phyloP scores from a whole-genome alignment of 53 echinoderm and acorn worm species.

The Holothuria scabra region DNA sequence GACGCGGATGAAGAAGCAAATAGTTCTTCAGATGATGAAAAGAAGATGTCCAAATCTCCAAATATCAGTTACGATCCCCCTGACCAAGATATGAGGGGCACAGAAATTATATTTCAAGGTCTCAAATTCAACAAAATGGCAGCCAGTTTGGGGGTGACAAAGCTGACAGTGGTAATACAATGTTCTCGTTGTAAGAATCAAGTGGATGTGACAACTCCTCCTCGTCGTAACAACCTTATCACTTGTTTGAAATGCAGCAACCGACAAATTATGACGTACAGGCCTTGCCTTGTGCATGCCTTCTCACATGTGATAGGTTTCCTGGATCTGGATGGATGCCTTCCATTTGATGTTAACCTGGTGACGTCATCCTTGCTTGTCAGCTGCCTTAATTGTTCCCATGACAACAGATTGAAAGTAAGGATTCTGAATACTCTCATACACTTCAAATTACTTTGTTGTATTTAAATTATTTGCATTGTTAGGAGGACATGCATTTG shows the following conservation, averaged over 20 bases:
- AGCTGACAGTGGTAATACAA: slow-evolving; percentile 72
- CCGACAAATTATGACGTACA: slow-evolving; percentile 75
- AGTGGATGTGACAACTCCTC: slow-evolving; percentile 67
- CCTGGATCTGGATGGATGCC: slow-evolving; percentile 86
- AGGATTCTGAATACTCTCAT: background rate
- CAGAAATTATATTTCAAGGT: slow-evolving; percentile 72
- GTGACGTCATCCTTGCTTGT: slow-evolving; percentile 63
- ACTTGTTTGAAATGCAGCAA: slow-evolving; percentile 76
- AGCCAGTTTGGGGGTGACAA: slow-evolving; percentile 63
- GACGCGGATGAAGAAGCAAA: slow-evolving; percentile 45
- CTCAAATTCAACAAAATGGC: slow-evolving; percentile 69
- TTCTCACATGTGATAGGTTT: slow-evolving; percentile 77
- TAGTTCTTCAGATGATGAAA: slow-evolving; percentile 7
- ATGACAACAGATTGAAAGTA: slow-evolving; percentile 57
- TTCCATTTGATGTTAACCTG: slow-evolving; percentile 80
- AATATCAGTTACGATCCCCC: slow-evolving; percentile 47
- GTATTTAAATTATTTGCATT: no score
- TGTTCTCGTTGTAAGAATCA: slow-evolving; percentile 78
- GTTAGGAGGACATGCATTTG: no score
- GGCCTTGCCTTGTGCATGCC: slow-evolving; percentile 80
- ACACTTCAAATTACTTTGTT: no score
- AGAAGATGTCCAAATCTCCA: background rate
- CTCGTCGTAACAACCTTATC: slow-evolving; percentile 63
- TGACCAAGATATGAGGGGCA: slow-evolving; percentile 75
- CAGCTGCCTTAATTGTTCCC: slow-evolving; percentile 77